phyloP scores from a whole-genome alignment of 1,140 invertebrate genomes.

The Drosophila sp. region DNA sequence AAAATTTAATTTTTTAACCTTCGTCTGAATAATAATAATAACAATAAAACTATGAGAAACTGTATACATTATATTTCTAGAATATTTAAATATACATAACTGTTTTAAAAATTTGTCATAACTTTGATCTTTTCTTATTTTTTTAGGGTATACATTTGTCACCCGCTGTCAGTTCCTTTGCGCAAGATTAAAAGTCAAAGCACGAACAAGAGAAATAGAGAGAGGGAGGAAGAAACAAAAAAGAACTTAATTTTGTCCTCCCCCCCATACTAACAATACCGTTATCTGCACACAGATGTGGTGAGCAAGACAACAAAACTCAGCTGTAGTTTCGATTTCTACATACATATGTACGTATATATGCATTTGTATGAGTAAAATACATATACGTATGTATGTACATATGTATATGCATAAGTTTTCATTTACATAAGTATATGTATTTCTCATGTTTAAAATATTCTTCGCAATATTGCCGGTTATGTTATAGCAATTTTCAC shows the following conservation, averaged over 20 bases:
- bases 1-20: too few relatives aligned
- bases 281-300: slow-evolving; percentile 50
- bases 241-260: not conserved
- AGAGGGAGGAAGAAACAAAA: not conserved
- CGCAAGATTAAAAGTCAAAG: too few relatives aligned
- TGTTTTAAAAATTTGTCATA: too few relatives aligned
- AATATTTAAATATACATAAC: too few relatives aligned
- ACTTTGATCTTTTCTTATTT: too few relatives aligned
- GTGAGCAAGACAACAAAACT: slow-evolving; percentile 24
- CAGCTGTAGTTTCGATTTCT: slow-evolving; percentile 12
- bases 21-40: too few relatives aligned
- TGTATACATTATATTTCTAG: too few relatives aligned
- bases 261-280: slow-evolving; percentile 16
- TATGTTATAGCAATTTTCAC: slow-evolving; percentile 7
- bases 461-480: slow-evolving; percentile 11
- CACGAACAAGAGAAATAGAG: too few relatives aligned
- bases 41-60: too few relatives aligned
- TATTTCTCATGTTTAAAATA: slow-evolving; percentile 22
- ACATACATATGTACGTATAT: not conserved
- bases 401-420: slow-evolving; percentile 4
- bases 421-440: slow-evolving; percentile 19
- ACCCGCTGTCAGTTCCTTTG: too few relatives aligned
- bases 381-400: not conserved
- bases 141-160: too few relatives aligned
- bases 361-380: not conserved